Evolutionary conservation across 1,140 invertebrate species (phyloP), one percentile per base, ranked within the genome.

Genomic region (Atta texana): DNA sequence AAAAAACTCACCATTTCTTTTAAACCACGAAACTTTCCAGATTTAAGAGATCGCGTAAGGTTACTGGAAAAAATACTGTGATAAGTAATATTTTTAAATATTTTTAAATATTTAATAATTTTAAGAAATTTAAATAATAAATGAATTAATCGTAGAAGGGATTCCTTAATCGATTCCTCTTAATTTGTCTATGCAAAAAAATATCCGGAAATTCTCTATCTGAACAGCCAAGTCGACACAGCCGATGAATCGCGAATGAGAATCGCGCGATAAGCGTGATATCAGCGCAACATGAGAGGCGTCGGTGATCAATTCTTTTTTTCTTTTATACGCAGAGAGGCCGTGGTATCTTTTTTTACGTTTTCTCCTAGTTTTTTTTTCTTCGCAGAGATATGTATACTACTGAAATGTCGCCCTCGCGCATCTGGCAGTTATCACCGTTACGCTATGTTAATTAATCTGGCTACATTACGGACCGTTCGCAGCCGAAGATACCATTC

Each of bases 391-490:
- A 88, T 85, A 85, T 75, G 78, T 89, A 71, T 90, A 90, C 89
- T 89, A 90, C 85, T 87, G 69, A 64, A 82, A 61, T 66, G 85
- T 89, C 81, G 76, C 69, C 72, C 66, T 86, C 72, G 89, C 89
- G 86, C 87, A 88, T 90, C 89, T 90, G 89, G 89, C 89, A 90
- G 89, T 90, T 90, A 88, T 90, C 81, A 88, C 89, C 72, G 53
- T 90, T 90, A 90, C 53, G 34, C 86, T 90, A 90, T 86, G 16
- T 80, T 90, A 86, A 69, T 69, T 90, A 88, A 90, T 90, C 85
- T 69, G 76, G 76, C 81, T 90, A 90, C 49, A n/a, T 85, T 49
- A 14, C 80, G 68, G 68, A 71, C 80, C 86, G 86, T 61, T 74
- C 69, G 77, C 39, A 68, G 75, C 53, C 53, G 16, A 68, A 80